These are phyloP conservation scores for Stenodera caucasica DNA, from an alignment of 2,888 invertebrate genomes.

Conservation along the genomic window DNA sequence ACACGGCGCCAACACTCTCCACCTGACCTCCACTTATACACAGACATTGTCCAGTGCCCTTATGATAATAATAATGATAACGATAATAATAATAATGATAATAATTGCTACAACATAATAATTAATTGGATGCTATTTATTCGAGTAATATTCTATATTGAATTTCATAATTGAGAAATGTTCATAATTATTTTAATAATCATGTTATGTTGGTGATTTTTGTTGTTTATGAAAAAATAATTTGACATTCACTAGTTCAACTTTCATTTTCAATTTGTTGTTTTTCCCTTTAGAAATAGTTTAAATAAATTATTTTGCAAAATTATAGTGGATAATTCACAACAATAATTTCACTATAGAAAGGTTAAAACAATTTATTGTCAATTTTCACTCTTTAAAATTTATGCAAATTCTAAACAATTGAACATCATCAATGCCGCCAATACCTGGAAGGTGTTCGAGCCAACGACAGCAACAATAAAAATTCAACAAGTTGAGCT, in stretches of 20 bases:
- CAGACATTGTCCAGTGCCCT: slow-evolving; percentile 10
- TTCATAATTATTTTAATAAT: too few species aligned
- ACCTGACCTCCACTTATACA: slow-evolving; percentile 17
- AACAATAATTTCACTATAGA: background rate
- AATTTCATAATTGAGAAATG: background rate
- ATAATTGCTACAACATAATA: slow-evolving; percentile 14
- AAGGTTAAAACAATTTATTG: slow-evolving; percentile 13
- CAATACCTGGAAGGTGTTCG: background rate
- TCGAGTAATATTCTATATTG: background rate
- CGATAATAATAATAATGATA: slow-evolving; percentile 4
- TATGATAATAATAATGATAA: slow-evolving; percentile 7
- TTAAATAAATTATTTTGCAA: background rate
- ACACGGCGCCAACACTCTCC: slow-evolving; percentile 29
- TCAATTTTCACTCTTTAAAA: slow-evolving; percentile 10
- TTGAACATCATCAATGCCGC: background rate
- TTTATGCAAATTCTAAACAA: slow-evolving; percentile 6
- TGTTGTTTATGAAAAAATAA: too few species aligned
- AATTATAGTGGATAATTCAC: background rate
- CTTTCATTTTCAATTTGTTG: background rate
- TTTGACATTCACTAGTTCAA: background rate
- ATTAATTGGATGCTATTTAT: slow-evolving; percentile 18
- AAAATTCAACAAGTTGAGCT: background rate
- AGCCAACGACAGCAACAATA: background rate
- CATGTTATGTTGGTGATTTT: too few species aligned
- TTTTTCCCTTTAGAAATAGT: background rate